Conservation (phyloP, 2,797 vertebrate species). For the Chelonia mydas region DNA sequence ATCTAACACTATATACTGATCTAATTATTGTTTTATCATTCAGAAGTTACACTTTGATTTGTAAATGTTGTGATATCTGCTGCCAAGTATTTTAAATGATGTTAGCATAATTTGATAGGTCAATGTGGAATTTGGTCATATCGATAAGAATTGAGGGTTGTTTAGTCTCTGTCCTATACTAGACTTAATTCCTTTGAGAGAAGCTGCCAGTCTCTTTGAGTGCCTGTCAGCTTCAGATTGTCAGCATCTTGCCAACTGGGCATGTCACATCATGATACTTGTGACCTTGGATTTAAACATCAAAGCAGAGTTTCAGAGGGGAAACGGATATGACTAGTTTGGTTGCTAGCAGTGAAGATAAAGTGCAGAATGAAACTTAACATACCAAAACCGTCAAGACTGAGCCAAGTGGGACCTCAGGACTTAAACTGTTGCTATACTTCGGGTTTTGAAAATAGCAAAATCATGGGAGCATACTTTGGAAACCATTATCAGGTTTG, state of each 20-base stretch:
- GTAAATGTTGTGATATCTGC: background rate
- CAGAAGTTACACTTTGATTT: background rate
- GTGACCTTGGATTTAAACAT: background rate
- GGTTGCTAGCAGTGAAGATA: background rate
- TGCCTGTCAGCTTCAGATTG: background rate
- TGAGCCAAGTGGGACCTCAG: background rate
- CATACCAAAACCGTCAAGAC: background rate
- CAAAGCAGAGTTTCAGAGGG: background rate
- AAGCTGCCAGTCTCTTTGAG: background rate
- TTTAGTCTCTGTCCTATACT: background rate
- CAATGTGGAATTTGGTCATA: background rate
- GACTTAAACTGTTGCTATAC: background rate
- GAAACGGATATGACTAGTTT: background rate
- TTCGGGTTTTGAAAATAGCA: background rate
- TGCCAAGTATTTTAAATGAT: background rate
- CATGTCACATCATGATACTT: background rate
- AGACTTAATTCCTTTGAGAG: background rate
- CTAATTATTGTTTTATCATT: background rate
- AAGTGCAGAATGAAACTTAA: background rate
- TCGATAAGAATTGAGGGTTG: background rate
- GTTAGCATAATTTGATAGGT: background rate
- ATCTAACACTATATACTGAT: background rate
- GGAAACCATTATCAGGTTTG: background rate
- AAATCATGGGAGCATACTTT: background rate
- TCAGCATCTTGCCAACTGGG: background rate